Evolutionary conservation across 2,888 invertebrate genomes (phyloP).

Genomic region (Boloria euphrosyne): DNA sequence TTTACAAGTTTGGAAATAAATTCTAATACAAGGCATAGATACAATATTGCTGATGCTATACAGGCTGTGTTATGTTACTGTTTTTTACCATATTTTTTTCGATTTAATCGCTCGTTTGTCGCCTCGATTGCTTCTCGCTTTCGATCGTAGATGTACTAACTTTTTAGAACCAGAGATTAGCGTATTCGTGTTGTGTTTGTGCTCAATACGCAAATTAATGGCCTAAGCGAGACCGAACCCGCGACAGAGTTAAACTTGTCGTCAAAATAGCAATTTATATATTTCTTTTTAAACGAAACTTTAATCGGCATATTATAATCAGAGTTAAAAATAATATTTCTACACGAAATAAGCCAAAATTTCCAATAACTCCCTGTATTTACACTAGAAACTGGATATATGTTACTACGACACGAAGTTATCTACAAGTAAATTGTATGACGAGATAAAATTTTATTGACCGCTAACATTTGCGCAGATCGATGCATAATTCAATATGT

Average conservation of each 20-base stretch:
- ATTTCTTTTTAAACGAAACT: too few relatives aligned
- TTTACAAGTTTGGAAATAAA: conserved; percentile 36
- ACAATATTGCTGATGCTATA: conserved; percentile 20
- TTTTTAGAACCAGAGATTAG: too few relatives aligned
- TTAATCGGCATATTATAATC: too few relatives aligned
- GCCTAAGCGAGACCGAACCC: too few relatives aligned
- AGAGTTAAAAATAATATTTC: not conserved
- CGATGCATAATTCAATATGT: conserved; percentile 35
- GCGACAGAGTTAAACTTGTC: too few relatives aligned
- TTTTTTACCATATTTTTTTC: too few relatives aligned
- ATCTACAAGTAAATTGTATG: conserved; percentile 32
- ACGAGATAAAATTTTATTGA: conserved; percentile 38
- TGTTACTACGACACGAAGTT: conserved; percentile 25
- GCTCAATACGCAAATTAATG: too few relatives aligned
- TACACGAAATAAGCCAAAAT: not conserved
- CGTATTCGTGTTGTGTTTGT: too few relatives aligned
- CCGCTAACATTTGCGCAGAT: conserved; percentile 28
- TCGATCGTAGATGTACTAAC: too few relatives aligned
- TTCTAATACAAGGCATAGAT: conserved; percentile 36
- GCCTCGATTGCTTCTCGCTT: too few relatives aligned
- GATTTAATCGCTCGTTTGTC: too few relatives aligned
- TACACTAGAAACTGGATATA: conserved; percentile 20
- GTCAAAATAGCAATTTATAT: too few relatives aligned
- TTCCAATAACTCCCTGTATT: not conserved
- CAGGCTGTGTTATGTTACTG: conserved; percentile 1